Evolutionary conservation across 2,888 invertebrate species (phyloP), one percentile per base, ranked within the genome.

Genomic region (Cryptocephalus moraei): DNA sequence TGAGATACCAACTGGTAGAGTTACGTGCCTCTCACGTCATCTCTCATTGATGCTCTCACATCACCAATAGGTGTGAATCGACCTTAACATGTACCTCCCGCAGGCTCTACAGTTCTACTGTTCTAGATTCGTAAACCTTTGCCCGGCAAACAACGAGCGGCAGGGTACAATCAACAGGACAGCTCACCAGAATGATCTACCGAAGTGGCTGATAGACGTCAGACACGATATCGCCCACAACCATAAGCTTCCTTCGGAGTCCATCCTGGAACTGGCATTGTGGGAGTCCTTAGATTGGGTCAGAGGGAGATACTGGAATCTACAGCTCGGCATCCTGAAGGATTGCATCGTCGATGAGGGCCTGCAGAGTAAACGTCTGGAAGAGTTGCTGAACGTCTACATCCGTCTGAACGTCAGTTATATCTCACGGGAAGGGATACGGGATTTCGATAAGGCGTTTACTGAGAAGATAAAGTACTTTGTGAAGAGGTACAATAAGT

Each of bases 181-280:
- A 33, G 84, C 82, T 0, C 74, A 74, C 52, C 75, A 79, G 65
- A 68, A 82, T 48, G 81, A 80, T 39, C 77, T 91, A 38, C 90
- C 91, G 1, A 79, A 81, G 50, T 90, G 89, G 88, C 75, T 91
- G 47, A 81, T 90, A 8, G 80, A 83, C 54, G 66, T 91, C 44
- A 75, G 91, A 45, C 89, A 91, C 65, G 82, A 86, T 53, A 79
- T 84, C 36, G 84, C 89, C 32, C 91, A 91, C 64, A 78, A 78
- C 45, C 75, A 80, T 53, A 75, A 75, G 50, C 67, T 86, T 32
- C 88, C 89, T 11, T 75, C 82, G 0, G 65, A 84, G 32, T 71
- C 72, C 39, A 68, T 81, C 43, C 69, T 91, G 4, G 73, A 80
- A 62, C 73, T 78, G 54, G 87, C 84, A 2, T 71, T 80, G 14